A percentile compares a stretch with the other conserved stretches of the same genome.
phyloP scores from a whole-genome alignment of 2,113 vertebrate genomes.

The Thymallus thymallus region DNA sequence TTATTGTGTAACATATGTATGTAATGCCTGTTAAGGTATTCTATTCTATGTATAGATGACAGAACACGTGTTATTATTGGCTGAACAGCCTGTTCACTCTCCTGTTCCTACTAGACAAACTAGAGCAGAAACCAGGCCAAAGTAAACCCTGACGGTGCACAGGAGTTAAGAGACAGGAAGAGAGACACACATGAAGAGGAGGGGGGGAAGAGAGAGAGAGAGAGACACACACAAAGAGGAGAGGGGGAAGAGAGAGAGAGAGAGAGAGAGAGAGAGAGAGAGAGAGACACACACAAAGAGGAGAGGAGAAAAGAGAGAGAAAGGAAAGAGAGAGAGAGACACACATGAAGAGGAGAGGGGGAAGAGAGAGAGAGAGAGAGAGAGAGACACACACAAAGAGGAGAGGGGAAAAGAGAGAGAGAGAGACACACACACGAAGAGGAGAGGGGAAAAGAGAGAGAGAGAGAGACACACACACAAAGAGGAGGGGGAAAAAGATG shows the following conservation, averaged over 20 bases:
- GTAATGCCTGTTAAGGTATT: background rate
- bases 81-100: conserved; percentile 18
- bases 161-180: conserved; percentile 6
- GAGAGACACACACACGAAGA: background rate
- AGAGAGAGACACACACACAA: background rate
- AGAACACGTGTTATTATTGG: background rate
- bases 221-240: background rate
- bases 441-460: background rate
- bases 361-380: background rate
- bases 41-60: background rate
- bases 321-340: background rate
- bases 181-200: no score
- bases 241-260: background rate
- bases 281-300: no score
- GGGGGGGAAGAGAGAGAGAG: background rate
- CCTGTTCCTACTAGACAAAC: conserved; percentile 20
- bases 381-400: background rate
- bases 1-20: no score
- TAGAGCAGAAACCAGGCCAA: conserved; percentile 28
- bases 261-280: no score
- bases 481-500: background rate
- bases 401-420: background rate
- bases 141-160: background rate
- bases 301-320: background rate
- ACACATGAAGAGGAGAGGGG: background rate